A percentile compares a stretch with the other conserved stretches of the same genome.
phyloP scores from a whole-genome alignment of 2,888 invertebrate species.

The Caenorhabditis panamensis region DNA sequence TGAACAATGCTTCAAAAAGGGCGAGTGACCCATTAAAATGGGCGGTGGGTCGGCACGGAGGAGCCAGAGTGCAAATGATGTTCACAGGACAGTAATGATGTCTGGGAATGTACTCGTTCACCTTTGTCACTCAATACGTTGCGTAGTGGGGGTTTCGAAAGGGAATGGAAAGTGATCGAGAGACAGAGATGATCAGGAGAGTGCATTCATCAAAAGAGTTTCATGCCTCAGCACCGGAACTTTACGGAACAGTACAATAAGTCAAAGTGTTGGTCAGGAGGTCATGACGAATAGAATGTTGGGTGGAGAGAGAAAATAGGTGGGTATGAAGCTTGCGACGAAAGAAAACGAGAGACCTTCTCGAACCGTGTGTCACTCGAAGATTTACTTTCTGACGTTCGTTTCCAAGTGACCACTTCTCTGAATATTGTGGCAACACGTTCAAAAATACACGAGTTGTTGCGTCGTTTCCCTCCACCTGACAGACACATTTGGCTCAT shows the following conservation, averaged over 20 bases:
- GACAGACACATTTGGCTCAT: slow-evolving; percentile 31
- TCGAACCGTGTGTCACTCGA: too few relatives aligned
- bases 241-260: too few relatives aligned
- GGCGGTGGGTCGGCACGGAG: background rate
- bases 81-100: background rate
- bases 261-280: too few relatives aligned
- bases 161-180: background rate
- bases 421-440: background rate
- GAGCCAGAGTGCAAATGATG: background rate
- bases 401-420: background rate
- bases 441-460: slow-evolving; percentile 10
- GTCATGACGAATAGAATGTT: too few relatives aligned
- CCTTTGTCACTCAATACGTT: background rate
- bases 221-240: too few relatives aligned
- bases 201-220: too few relatives aligned
- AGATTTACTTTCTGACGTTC: background rate
- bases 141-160: background rate
- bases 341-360: too few relatives aligned
- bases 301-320: too few relatives aligned
- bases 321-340: too few relatives aligned
- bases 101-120: slow-evolving; percentile 6
- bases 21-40: slow-evolving; percentile 48
- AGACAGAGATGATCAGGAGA: too few relatives aligned
- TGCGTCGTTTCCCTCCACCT: slow-evolving; percentile 16
- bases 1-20: slow-evolving; percentile 53